Conservation (phyloP, 2,888 invertebrate species). For the Barypeithes pellucidus region DNA sequence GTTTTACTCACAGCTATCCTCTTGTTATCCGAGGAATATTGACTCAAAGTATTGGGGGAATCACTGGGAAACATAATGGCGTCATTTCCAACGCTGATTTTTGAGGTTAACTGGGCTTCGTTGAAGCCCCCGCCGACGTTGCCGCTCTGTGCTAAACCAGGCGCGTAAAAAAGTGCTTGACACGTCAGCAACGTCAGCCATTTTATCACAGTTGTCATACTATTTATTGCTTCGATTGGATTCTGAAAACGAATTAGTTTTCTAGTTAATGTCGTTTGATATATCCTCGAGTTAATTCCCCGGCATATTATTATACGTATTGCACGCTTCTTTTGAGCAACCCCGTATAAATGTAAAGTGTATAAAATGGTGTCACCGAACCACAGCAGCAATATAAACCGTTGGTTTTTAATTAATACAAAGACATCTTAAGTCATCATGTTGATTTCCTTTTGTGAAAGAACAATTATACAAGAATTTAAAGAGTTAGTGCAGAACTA, state of each 20-base stretch:
- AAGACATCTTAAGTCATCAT: neutral
- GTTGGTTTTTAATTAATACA: conserved; percentile 2
- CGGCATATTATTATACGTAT: no score
- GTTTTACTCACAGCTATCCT: conserved; percentile 41
- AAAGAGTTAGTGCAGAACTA: no score
- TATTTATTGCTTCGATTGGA: conserved; percentile 20
- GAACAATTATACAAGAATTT: neutral
- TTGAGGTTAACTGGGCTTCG: conserved; percentile 53
- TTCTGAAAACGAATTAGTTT: conserved; percentile 31
- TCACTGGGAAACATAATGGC: conserved; percentile 43
- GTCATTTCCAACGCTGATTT: conserved; percentile 53
- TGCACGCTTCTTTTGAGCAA: no score
- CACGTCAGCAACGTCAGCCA: conserved; percentile 22
- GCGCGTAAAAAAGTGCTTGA: conserved; percentile 10
- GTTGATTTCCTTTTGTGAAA: conserved; percentile 10
- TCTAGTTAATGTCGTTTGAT: neutral
- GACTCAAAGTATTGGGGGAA: conserved; percentile 22
- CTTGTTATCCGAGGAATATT: conserved; percentile 30
- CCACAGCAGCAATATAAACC: conserved; percentile 6
- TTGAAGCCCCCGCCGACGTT: conserved; percentile 9
- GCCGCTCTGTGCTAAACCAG: conserved; percentile 23
- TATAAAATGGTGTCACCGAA: conserved; percentile 13
- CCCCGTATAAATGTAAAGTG: no score
- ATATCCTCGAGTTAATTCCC: no score
- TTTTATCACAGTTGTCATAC: conserved; percentile 43